A percentile compares a stretch with the other conserved stretches of the same genome.
phyloP scores from a whole-genome alignment of 1,140 invertebrate species.

The Psilanteris sp. region DNA sequence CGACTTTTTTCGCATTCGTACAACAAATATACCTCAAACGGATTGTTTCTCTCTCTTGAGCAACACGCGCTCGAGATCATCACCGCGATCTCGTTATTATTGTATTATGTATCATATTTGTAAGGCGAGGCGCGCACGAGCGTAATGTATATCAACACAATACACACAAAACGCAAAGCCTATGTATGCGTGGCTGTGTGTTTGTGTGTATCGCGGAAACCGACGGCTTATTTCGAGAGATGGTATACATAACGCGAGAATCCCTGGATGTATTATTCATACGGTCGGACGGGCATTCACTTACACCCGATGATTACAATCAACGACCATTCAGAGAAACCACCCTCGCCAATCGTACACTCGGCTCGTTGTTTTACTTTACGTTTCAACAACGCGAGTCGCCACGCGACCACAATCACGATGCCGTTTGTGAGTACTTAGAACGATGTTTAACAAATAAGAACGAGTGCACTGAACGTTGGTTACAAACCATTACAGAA shows the following conservation, averaged over 20 bases:
- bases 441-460: constrained; percentile 70
- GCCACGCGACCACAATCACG: constrained; percentile 80
- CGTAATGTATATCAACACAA: constrained; percentile 34
- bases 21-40: constrained; percentile 29
- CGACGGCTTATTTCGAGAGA: constrained; percentile 52
- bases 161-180: no score
- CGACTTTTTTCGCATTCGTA: constrained; percentile 8
- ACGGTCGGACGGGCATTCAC: constrained; percentile 70
- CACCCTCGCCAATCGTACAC: constrained; percentile 69
- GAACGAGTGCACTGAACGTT: constrained; percentile 39
- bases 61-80: constrained; percentile 24
- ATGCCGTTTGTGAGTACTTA: constrained; percentile 75
- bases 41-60: constrained; percentile 8
- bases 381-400: constrained; percentile 70
- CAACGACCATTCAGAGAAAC: constrained; percentile 77
- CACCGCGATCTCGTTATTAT: constrained; percentile 59
- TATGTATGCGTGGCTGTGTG: no score
- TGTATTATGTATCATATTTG: constrained; percentile 57
- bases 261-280: constrained; percentile 58
- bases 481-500: constrained; percentile 46
- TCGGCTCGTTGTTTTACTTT: constrained; percentile 73
- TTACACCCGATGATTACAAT: constrained; percentile 79
- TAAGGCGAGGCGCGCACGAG: constrained; percentile 54
- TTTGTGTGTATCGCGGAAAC: constrained; percentile 47
- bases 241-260: constrained; percentile 51